Base-by-base conservation (phyloP, 1,140 invertebrate genomes). In the Nymphalis io region DNA sequence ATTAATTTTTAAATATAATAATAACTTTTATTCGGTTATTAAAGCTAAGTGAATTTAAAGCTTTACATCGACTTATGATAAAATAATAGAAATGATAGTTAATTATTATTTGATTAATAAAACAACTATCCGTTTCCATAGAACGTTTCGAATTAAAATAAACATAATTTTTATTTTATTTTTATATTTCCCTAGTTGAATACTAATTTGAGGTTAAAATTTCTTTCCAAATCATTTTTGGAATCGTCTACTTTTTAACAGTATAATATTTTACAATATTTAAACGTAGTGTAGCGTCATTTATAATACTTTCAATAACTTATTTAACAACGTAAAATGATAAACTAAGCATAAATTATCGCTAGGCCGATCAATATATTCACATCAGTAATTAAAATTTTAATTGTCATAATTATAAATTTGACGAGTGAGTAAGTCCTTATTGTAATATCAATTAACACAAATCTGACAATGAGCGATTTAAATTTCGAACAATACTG, bases 31-130 rank as follows among this genome's bases (percentile, higher is more conserved):
- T 72, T 80, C 60, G 63, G 72, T 88, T 86, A 89, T 90, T 90
- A 90, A 90, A 90, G 88, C 88, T 90, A 90, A 89, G 87, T 84
- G 77, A 90, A 88, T 89, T 90, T 90, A 90, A 90, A 90, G 88
- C 88, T 90, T 89, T 55, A 70, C 20, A 70, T 70, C 68, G 60
- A 70, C 68, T 70, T 70, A 70, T 51, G 61, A 68, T 68, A 68
- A n/a, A 68, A 61, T 44, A 61, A 68, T 68, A 2, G 38, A 27
- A 68, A 68, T 27, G 8, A 23, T 42, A 60, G 13, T 5, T 39
- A 39, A 59, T 38, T 0, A 40, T 60, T 20, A 42, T 60, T 8
- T 33, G 3, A 16, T 18, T 39, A 6, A 59, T 21, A 44, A 44
- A 44, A 42, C 16, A 12, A n/a, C n/a, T n/a, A 21, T 6, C 18